These are phyloP conservation scores for Corythornis cristatus DNA, from an alignment of 2,113 vertebrate species.

Conservation along the genomic window DNA sequence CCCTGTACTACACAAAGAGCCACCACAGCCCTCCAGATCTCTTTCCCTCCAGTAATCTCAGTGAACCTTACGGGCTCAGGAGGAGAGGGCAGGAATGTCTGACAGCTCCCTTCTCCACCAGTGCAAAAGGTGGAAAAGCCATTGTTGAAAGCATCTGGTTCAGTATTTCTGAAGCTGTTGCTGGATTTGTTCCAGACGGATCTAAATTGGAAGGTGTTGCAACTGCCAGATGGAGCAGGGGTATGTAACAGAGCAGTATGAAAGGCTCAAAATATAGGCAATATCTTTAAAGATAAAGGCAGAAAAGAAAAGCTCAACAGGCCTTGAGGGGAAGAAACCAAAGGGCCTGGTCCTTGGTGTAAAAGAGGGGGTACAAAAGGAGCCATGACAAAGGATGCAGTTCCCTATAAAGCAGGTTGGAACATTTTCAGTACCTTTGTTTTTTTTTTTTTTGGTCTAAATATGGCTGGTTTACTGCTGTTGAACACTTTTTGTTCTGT, in stretches of 20 bases:
- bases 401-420: not conserved
- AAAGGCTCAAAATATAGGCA: conserved; percentile 22
- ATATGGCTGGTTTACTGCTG: not conserved
- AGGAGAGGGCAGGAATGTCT: not conserved
- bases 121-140: conserved; percentile 35
- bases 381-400: not conserved
- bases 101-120: not conserved
- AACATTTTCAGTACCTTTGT: not conserved
- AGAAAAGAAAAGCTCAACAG: not conserved
- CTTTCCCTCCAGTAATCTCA: not conserved
- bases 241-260: not conserved
- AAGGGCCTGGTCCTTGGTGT: not conserved
- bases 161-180: conserved; percentile 64
- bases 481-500: not conserved
- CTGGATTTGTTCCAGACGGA: conserved; percentile 41
- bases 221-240: conserved; percentile 61
- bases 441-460: not conserved
- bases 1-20: not conserved
- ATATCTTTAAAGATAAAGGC: not conserved
- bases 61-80: fast-evolving
- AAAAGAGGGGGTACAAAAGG: not conserved
- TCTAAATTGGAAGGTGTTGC: conserved; percentile 58
- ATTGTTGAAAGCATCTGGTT: conserved; percentile 65
- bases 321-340: not conserved
- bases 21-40: not conserved